These are phyloP conservation scores for Hormaphis cornu DNA, from an alignment of 1,140 invertebrate species.

Conservation along the genomic window DNA sequence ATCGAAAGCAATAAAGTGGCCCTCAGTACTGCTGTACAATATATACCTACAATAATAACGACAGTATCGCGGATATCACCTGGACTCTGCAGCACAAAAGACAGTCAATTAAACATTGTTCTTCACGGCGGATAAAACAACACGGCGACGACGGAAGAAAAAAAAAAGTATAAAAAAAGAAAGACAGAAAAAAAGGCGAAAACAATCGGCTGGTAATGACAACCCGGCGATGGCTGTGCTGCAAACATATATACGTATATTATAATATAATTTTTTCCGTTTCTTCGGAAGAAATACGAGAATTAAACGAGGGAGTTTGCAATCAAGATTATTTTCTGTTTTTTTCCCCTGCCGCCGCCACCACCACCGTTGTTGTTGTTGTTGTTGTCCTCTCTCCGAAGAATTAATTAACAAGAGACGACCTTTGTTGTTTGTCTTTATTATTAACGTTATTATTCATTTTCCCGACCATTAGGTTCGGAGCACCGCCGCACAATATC, in stretches of 20 bases:
- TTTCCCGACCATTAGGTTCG: conserved; percentile 32
- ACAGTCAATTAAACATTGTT: conserved; percentile 33
- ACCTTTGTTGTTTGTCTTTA: conserved; percentile 33
- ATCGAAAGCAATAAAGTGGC: conserved; percentile 31
- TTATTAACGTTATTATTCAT: conserved; percentile 33
- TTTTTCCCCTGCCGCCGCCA: not conserved
- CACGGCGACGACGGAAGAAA: not conserved
- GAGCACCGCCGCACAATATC: conserved; percentile 30
- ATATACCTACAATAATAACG: conserved; percentile 4
- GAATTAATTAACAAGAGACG: conserved; percentile 33
- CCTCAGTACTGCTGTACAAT: not conserved
- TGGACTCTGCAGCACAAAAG: conserved; percentile 32
- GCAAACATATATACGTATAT: not conserved
- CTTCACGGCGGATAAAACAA: not conserved
- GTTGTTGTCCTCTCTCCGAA: conserved; percentile 16
- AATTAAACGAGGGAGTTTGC: conserved; percentile 31
- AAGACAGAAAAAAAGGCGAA: conserved; percentile 14
- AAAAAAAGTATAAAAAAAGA: not conserved
- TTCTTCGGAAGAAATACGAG: conserved; percentile 24
- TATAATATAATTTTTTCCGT: not conserved
- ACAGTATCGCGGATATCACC: conserved; percentile 26
- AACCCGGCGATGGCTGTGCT: conserved; percentile 5
- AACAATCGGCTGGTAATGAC: conserved; percentile 32
- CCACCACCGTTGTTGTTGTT: not conserved
- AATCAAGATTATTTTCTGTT: conserved; percentile 33